Evolutionary conservation across 2,888 invertebrate species (phyloP).

Genomic region (Tyria jacobaeae): DNA sequence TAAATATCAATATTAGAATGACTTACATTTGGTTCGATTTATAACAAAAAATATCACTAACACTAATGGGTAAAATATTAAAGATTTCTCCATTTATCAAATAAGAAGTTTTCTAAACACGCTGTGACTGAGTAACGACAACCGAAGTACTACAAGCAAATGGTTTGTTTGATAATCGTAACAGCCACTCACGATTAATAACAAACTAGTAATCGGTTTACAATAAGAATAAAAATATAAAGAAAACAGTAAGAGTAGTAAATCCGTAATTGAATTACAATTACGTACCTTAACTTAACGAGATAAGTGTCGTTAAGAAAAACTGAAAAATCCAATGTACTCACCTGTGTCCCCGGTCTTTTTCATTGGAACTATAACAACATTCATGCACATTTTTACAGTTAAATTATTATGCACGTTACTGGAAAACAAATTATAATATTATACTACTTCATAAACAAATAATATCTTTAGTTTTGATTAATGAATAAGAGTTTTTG

Average conservation of each 20-base stretch:
- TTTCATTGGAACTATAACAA: constrained; percentile 70
- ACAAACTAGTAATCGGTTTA: constrained; percentile 15
- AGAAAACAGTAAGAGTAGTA: constrained; percentile 2
- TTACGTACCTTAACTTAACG: not conserved
- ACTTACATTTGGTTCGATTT: constrained; percentile 44
- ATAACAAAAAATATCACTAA: constrained; percentile 26
- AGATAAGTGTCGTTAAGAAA: not conserved
- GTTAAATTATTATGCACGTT: constrained; percentile 41
- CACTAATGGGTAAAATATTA: constrained; percentile 21
- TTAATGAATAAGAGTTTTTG: constrained; percentile 26
- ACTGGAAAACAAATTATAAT: not conserved
- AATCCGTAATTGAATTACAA: not conserved
- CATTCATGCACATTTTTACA: constrained; percentile 73
- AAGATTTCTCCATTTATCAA: constrained; percentile 30
- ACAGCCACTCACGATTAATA: constrained; percentile 22
- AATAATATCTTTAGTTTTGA: constrained; percentile 15
- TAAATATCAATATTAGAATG: not conserved
- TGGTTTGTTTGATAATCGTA: constrained; percentile 27
- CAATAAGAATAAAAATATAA: constrained; percentile 10
- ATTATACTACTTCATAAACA: constrained; percentile 2
- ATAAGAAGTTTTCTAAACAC: constrained; percentile 21
- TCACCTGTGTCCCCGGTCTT: constrained; percentile 67
- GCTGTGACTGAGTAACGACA: constrained; percentile 24
- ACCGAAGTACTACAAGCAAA: constrained; percentile 35
- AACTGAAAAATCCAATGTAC: constrained; percentile 31